Conservation (phyloP, 2,113 vertebrate species). For the Anolis carolinensis region DNA sequence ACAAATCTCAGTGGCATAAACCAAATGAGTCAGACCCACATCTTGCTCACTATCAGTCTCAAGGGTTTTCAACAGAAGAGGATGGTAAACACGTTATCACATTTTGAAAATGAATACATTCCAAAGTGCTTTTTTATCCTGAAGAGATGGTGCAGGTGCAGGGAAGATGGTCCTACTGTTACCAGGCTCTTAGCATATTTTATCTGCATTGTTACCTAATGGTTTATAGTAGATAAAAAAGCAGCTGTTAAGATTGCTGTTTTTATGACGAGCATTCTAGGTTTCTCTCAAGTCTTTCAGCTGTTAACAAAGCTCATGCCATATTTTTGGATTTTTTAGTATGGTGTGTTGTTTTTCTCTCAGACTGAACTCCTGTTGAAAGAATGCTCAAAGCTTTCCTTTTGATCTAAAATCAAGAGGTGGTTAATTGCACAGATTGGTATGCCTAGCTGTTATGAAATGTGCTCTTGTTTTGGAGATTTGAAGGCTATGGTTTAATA, state of each 20-base stretch:
- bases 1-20: constrained; percentile 83
- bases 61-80: constrained; percentile 82
- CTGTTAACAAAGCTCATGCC: background rate
- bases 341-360: background rate
- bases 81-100: constrained; percentile 86
- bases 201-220: background rate
- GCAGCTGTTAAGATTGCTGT: background rate
- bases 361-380: background rate
- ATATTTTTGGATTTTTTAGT: background rate
- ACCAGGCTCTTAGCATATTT: background rate
- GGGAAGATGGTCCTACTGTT: background rate
- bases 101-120: constrained; percentile 34
- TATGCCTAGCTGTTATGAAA: background rate
- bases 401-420: background rate
- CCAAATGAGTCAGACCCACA: constrained; percentile 81
- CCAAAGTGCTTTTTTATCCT: constrained; percentile 29
- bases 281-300: background rate
- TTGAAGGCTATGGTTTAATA: background rate
- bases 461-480: background rate
- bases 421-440: background rate
- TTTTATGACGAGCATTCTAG: constrained; percentile 16
- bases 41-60: constrained; percentile 74
- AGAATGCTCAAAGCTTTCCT: background rate
- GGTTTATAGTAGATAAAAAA: background rate
- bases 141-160: background rate